Percentiles rank a stretch among this genome's conserved stretches.
Conservation (phyloP, 2,797 vertebrate species). For the Thaleichthys pacificus region DNA sequence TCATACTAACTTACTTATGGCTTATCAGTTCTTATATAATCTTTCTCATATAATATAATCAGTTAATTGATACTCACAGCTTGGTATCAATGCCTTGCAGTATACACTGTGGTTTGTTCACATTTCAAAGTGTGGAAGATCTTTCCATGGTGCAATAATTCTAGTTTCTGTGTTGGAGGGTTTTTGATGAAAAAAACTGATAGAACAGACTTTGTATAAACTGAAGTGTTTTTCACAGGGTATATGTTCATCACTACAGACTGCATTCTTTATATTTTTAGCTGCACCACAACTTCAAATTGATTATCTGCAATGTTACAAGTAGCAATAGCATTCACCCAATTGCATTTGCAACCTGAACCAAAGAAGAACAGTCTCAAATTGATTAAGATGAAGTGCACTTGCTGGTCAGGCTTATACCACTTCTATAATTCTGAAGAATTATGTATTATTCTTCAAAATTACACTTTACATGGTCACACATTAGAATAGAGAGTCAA, state of each 20-base stretch:
- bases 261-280: background rate
- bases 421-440: conserved; percentile 2
- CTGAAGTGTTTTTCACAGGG: background rate
- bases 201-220: background rate
- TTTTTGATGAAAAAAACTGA: conserved; percentile 2
- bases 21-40: background rate
- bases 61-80: background rate
- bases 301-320: background rate
- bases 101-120: background rate
- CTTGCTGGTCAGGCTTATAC: background rate
- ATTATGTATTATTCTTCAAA: background rate
- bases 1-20: background rate
- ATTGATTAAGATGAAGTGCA: conserved; percentile 2
- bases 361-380: background rate
- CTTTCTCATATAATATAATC: background rate
- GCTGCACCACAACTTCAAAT: background rate
- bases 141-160: background rate
- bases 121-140: background rate
- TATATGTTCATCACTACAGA: background rate
- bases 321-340: background rate
- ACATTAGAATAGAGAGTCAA: background rate
- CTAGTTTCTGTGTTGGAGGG: background rate
- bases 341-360: background rate
- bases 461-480: background rate
- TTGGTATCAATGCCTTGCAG: background rate